Evolutionary conservation across 92 coral and sea anemone species (phyloP).

Genomic region (Actinernus sp.): DNA sequence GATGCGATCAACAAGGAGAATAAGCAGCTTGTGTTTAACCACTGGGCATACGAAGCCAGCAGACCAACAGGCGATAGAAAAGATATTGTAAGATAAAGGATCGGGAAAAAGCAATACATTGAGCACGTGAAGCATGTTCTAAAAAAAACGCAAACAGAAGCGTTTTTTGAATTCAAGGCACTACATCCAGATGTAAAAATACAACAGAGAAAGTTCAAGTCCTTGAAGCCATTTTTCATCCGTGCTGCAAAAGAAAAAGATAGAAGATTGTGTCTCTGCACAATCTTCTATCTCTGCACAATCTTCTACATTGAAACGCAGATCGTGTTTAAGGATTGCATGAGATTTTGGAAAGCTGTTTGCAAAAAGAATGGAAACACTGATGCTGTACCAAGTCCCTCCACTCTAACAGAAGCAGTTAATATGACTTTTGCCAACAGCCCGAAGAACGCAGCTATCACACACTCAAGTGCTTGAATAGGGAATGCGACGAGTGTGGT

Average conservation of each 20-base stretch:
- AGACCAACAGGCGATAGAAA: conserved; percentile 61
- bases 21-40: conserved; percentile 20
- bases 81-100: conserved; percentile 32
- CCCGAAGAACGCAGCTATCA: conserved; percentile 21
- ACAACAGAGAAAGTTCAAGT: conserved; percentile 59
- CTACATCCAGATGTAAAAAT: conserved; percentile 32
- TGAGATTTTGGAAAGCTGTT: conserved; percentile 42
- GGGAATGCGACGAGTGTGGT: conserved; percentile 60
- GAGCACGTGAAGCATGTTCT: conserved; percentile 60
- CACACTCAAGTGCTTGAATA: conserved; percentile 45
- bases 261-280: conserved; percentile 50
- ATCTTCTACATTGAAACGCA: conserved; percentile 68
- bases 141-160: conserved; percentile 67
- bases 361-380: conserved; percentile 8
- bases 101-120: conserved; percentile 31
- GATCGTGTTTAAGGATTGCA: conserved; percentile 38
- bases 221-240: conserved; percentile 55
- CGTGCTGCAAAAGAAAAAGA: conserved; percentile 53
- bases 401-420: conserved; percentile 37
- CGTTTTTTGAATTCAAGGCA: conserved; percentile 30
- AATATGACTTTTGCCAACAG: conserved; percentile 40
- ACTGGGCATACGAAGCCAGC: conserved; percentile 58
- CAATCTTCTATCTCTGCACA: no score
- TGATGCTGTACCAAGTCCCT: conserved; percentile 23
- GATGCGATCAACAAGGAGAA: conserved; percentile 34